Evolutionary conservation across 1,140 invertebrate genomes (phyloP), one percentile per base, ranked within the genome.

Genomic region (Brachionus angularis): DNA sequence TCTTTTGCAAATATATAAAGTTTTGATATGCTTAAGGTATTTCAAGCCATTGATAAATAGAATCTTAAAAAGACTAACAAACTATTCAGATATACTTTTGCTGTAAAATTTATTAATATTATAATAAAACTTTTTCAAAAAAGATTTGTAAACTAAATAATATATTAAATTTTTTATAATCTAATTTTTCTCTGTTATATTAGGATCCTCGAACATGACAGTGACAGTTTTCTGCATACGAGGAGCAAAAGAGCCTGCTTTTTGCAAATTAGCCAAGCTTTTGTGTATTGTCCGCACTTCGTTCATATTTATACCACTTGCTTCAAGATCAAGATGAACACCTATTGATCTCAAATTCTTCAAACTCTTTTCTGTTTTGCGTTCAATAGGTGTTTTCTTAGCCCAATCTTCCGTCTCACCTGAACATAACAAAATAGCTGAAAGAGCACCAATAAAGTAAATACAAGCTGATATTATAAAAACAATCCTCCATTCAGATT

Each of bases 401-500:
- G 71, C 71, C 71, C 71, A 72, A 23, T 16, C 18, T 62, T 61
- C 49, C 2, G 18, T 27, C 34, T 61, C 55, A 39, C 53, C 71
- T 1, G 42, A 49, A 12, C 71, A 52, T 25, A 72, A 39, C 3
- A 72, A 18, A 50, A 72, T 39, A n/a, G 34, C 52, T n/a, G 44
- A 52, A 7, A 72, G 5, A 5, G 34, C 34, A 14, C 34, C 34
- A 12, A 46, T 12, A 16, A 71, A 42, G 18, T 71, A 71, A 14
- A 71, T 49, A 14, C 14, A 4, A 7, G 71, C 71, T 1, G 46
- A 50, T 18, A 72, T 61, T 23, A 61, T 21, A 52, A 72, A 72
- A 5, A 72, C 71, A 21, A 62, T 64, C 47, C 55, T 18, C 71
- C 71, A 72, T 27, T 72, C 27, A n/a, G 39, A 55, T 49, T 58